These are phyloP conservation scores for Microctenopoma stevenorrisi DNA, from an alignment of 2,797 vertebrate genomes.

Conservation along the genomic window DNA sequence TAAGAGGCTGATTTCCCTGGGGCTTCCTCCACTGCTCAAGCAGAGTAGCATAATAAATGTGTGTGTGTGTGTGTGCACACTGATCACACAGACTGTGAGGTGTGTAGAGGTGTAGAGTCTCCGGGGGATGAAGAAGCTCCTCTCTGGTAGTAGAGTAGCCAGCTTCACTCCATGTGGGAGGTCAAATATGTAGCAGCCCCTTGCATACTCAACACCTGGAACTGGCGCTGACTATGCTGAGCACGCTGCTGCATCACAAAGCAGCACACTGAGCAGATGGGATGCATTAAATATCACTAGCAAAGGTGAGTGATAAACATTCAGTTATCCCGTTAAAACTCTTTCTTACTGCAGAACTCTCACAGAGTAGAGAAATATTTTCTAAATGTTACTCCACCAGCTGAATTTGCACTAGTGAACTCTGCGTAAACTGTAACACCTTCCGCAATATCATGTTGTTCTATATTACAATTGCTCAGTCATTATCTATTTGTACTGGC, in stretches of 20 bases:
- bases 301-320: constrained; percentile 45
- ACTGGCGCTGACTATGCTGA: constrained; percentile 37
- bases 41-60: constrained; percentile 79
- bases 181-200: constrained; percentile 45
- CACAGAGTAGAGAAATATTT: constrained; percentile 5
- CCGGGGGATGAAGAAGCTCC: constrained; percentile 52
- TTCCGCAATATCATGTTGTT: constrained; percentile 9
- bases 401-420: constrained; percentile 5
- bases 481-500: constrained; percentile 3
- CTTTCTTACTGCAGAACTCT: constrained; percentile 6
- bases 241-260: constrained; percentile 37
- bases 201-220: constrained; percentile 66
- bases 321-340: constrained; percentile 36
- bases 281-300: constrained; percentile 34
- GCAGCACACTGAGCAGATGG: constrained; percentile 54
- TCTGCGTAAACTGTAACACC: background rate
- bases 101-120: constrained; percentile 60
- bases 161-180: constrained; percentile 56
- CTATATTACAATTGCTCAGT: constrained; percentile 5
- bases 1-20: constrained; percentile 85
- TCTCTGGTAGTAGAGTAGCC: constrained; percentile 50
- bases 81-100: constrained; percentile 61
- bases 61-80: constrained; percentile 33
- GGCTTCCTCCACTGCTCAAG: constrained; percentile 67
- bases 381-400: background rate